These are phyloP conservation scores for Drosophila macrospina DNA, from an alignment of 2,888 invertebrate genomes.

Conservation along the genomic window DNA sequence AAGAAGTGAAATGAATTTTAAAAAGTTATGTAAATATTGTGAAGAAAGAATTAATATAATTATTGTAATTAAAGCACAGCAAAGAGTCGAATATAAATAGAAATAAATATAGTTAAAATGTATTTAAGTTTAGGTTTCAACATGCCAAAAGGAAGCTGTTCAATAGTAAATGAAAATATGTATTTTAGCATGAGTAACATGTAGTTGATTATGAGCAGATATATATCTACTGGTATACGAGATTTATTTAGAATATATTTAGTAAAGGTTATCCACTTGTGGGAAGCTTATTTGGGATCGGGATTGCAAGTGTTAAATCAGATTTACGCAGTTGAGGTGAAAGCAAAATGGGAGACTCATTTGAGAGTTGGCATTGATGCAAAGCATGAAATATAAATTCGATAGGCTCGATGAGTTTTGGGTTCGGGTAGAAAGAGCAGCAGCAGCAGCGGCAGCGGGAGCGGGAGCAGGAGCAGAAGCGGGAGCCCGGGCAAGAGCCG, in stretches of 20 bases:
- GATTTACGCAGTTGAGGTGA: constrained; percentile 1
- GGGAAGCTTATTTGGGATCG: not conserved
- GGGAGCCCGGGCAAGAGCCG: too few relatives aligned
- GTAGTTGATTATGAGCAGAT: too few relatives aligned
- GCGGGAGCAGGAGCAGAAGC: constrained; percentile 3
- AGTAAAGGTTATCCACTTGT: not conserved
- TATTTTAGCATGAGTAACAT: too few relatives aligned
- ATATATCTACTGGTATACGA: too few relatives aligned
- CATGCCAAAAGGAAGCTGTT: too few relatives aligned
- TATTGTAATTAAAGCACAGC: too few relatives aligned
- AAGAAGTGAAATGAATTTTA: not conserved
- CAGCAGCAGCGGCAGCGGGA: constrained; percentile 3
- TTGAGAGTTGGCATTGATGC: not conserved
- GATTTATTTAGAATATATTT: not conserved
- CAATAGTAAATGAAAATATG: too few relatives aligned
- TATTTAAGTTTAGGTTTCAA: too few relatives aligned
- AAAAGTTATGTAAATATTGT: not conserved
- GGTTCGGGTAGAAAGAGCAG: constrained; percentile 37
- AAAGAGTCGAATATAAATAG: too few relatives aligned
- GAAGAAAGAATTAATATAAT: too few relatives aligned
- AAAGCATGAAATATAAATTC: constrained; percentile 18
- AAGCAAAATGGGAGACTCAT: not conserved
- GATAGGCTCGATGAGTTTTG: constrained; percentile 17
- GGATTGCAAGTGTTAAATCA: not conserved
- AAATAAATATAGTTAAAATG: too few relatives aligned